These are phyloP conservation scores for Dendroctonus valens DNA, from an alignment of 1,140 invertebrate species.

Conservation along the genomic window DNA sequence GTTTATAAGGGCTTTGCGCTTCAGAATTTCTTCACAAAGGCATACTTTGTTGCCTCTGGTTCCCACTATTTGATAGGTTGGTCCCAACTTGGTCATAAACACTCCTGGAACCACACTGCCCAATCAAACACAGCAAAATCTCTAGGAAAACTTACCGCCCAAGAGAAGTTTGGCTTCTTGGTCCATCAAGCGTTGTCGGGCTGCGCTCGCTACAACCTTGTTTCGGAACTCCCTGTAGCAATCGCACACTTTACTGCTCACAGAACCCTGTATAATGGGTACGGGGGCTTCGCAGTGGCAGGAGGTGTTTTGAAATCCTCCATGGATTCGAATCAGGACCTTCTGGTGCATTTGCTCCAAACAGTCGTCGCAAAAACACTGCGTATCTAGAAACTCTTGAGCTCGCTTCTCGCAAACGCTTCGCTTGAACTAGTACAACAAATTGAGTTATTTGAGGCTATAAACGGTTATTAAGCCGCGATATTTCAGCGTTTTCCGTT, in stretches of 20 bases:
- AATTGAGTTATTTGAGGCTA: too few species aligned
- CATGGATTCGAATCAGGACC: constrained; percentile 17
- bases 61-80: constrained; percentile 11
- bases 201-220: constrained; percentile 17
- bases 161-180: constrained; percentile 19
- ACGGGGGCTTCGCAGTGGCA: constrained; percentile 16
- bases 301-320: background rate
- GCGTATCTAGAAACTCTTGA: constrained; percentile 12
- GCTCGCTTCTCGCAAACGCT: constrained; percentile 22
- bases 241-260: constrained; percentile 26
- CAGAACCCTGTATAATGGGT: constrained; percentile 32
- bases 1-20: constrained; percentile 9
- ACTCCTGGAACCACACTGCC: constrained; percentile 8
- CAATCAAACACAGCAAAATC: background rate
- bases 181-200: constrained; percentile 18
- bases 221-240: constrained; percentile 31
- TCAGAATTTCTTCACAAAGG: constrained; percentile 15
- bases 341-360: constrained; percentile 16
- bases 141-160: constrained; percentile 5
- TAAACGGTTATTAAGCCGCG: too few species aligned
- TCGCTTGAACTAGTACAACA: constrained; percentile 8
- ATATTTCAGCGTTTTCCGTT: too few species aligned
- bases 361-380: constrained; percentile 20
- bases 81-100: constrained; percentile 19
- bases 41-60: constrained; percentile 16